These are phyloP conservation scores for Cetonia aurata DNA, from an alignment of 2,888 invertebrate genomes.

Conservation along the genomic window DNA sequence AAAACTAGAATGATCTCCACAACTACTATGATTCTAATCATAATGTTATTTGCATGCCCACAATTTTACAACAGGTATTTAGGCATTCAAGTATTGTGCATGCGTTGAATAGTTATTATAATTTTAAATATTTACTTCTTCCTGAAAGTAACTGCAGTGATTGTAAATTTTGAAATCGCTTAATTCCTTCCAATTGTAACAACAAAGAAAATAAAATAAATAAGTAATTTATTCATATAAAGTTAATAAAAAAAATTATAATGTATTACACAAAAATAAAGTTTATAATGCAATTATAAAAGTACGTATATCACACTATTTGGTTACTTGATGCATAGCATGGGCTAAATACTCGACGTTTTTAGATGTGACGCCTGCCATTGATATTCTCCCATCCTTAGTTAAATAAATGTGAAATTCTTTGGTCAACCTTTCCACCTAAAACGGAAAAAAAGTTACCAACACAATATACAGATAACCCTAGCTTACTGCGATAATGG, in stretches of 20 bases:
- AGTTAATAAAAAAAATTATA: conserved; percentile 21
- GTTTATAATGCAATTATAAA: not conserved
- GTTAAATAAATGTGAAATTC: conserved; percentile 95
- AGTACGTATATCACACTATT: conserved; percentile 66
- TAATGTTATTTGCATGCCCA: no score
- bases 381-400: conserved; percentile 97
- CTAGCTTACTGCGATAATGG: no score
- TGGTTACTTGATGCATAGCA: conserved; percentile 93
- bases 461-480: conserved; percentile 1
- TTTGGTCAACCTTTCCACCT: conserved; percentile 89
- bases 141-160: not conserved
- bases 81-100: no score
- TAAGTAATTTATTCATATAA: conserved; percentile 25
- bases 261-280: conserved; percentile 6
- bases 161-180: not conserved
- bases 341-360: conserved; percentile 96
- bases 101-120: no score
- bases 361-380: conserved; percentile 95
- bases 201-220: not conserved
- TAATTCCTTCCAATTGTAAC: no score
- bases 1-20: no score
- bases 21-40: no score
- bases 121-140: not conserved
- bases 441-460: conserved; percentile 57
- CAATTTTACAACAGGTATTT: no score